phyloP scores from a whole-genome alignment of 2,797 vertebrate genomes.

The Benthosema pterotum region DNA sequence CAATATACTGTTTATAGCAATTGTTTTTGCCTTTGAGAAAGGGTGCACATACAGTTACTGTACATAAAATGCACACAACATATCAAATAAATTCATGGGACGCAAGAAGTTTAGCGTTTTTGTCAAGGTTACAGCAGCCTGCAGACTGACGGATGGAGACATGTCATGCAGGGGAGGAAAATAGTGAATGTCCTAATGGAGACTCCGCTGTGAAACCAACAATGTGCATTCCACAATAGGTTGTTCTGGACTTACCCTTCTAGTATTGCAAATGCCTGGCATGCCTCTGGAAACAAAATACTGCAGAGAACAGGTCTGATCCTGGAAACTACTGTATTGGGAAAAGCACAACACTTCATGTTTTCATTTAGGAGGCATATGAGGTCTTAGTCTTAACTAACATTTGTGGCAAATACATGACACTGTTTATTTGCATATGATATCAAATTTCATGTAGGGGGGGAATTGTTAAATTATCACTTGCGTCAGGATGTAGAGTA shows the following conservation, averaged over 20 bases:
- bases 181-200: slow-evolving; percentile 52
- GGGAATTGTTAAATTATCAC: not conserved
- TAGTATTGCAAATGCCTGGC: slow-evolving; percentile 4
- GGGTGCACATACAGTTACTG: not conserved
- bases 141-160: not conserved
- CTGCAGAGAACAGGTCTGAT: slow-evolving; percentile 10
- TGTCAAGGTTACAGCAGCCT: not conserved
- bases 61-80: not conserved
- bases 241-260: slow-evolving; percentile 47
- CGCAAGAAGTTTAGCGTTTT: slow-evolving; percentile 15
- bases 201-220: slow-evolving; percentile 48
- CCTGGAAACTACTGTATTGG: slow-evolving; percentile 25
- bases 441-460: too few relatives aligned
- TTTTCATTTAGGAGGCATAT: not conserved
- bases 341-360: not conserved
- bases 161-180: slow-evolving; percentile 2
- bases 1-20: not conserved
- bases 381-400: too few relatives aligned
- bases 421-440: too few relatives aligned
- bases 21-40: not conserved
- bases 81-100: not conserved
- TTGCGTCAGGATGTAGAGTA: not conserved
- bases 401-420: too few relatives aligned
- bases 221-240: slow-evolving; percentile 16
- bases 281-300: slow-evolving; percentile 22